phyloP scores from a whole-genome alignment of 2,113 vertebrate species.

The Macquaria australasica region DNA sequence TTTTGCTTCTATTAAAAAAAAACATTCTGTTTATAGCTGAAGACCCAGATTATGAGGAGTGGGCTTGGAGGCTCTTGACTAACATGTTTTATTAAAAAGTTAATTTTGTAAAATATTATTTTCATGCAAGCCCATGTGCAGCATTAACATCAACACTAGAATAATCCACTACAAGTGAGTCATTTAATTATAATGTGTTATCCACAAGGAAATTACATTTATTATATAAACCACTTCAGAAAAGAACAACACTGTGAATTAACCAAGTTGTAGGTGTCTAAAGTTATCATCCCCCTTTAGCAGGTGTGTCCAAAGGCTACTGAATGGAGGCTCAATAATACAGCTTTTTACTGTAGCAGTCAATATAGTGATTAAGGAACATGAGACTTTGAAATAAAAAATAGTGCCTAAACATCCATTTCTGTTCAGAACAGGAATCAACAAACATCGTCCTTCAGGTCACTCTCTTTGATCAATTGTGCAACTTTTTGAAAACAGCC shows the following conservation, averaged over 20 bases:
- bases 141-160: background rate
- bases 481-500: background rate
- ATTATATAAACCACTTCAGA: background rate
- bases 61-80: background rate
- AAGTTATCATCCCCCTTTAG: background rate
- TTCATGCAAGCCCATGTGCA: background rate
- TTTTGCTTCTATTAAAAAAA: background rate
- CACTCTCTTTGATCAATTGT: background rate
- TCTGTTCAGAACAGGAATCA: too few relatives aligned
- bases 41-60: background rate
- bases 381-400: background rate
- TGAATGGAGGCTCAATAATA: background rate
- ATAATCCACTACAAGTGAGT: conserved; percentile 3
- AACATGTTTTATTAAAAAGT: background rate
- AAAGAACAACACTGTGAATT: background rate
- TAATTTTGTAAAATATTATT: background rate
- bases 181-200: background rate
- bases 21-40: background rate
- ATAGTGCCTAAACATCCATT: too few relatives aligned
- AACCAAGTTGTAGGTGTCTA: background rate
- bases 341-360: background rate
- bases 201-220: background rate
- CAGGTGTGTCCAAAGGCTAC: background rate
- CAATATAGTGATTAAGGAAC: background rate
- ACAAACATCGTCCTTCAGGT: background rate